Evolutionary conservation across 2,888 invertebrate species (phyloP).

Genomic region (Eretmocerus hayati): DNA sequence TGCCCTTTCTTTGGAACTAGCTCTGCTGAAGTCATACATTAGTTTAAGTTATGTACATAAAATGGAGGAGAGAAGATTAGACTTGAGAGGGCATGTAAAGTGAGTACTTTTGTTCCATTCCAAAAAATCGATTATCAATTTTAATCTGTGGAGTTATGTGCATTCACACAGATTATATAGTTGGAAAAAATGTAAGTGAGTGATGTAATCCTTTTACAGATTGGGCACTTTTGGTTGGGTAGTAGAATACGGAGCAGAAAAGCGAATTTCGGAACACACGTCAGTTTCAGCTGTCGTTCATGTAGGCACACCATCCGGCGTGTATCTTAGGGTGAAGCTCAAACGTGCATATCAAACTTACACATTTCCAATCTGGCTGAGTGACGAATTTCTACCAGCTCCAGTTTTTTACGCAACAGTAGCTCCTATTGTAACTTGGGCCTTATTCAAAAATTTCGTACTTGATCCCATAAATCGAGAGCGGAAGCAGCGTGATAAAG

Average conservation of each 20-base stretch:
- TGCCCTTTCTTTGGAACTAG: constrained; percentile 63
- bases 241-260: constrained; percentile 87
- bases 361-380: constrained; percentile 81
- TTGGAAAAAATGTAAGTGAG: too few relatives aligned
- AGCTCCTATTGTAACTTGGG: constrained; percentile 75
- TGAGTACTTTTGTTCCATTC: constrained; percentile 49
- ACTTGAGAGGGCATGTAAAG: constrained; percentile 71
- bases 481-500: constrained; percentile 71
- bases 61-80: constrained; percentile 70
- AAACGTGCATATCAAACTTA: constrained; percentile 82
- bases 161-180: background rate
- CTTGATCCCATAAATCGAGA: constrained; percentile 78
- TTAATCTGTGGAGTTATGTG: background rate
- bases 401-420: constrained; percentile 90
- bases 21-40: constrained; percentile 72
- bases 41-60: constrained; percentile 72
- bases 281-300: constrained; percentile 77
- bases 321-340: constrained; percentile 79
- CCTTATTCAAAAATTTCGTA: constrained; percentile 74
- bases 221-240: constrained; percentile 80
- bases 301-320: constrained; percentile 81
- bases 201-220: too few relatives aligned
- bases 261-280: constrained; percentile 86
- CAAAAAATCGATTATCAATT: too few relatives aligned
- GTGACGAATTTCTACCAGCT: constrained; percentile 82